These are phyloP conservation scores for Epistrophella euchroma DNA, from an alignment of 2,888 invertebrate genomes.

Conservation along the genomic window DNA sequence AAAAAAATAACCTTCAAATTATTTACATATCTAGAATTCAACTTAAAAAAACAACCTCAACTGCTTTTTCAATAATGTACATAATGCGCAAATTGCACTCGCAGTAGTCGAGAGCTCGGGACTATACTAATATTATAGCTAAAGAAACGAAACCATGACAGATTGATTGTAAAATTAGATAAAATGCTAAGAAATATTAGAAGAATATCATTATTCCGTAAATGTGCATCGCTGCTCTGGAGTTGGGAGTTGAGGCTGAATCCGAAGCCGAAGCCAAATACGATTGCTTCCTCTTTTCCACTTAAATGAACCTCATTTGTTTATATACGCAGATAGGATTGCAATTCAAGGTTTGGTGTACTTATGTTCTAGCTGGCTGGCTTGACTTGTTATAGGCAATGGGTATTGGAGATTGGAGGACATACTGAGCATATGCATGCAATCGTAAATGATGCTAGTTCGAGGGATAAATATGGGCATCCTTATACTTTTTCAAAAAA, in stretches of 20 bases:
- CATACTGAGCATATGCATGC: constrained; percentile 21
- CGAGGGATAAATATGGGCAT: constrained; percentile 56
- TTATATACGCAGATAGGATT: constrained; percentile 26
- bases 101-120: neutral
- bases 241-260: neutral
- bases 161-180: constrained; percentile 74
- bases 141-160: constrained; percentile 70
- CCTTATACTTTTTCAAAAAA: constrained; percentile 35
- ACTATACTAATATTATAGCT: constrained; percentile 56
- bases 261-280: neutral
- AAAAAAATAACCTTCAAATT: neutral
- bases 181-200: constrained; percentile 76
- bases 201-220: constrained; percentile 76
- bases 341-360: constrained; percentile 17
- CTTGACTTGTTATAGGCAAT: constrained; percentile 16
- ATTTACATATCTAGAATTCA: constrained; percentile 18
- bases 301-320: constrained; percentile 74
- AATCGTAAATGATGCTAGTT: constrained; percentile 21
- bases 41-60: constrained; percentile 15
- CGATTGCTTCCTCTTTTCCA: constrained; percentile 73
- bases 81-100: constrained; percentile 66
- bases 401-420: neutral
- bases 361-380: neutral
- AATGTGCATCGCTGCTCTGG: constrained; percentile 60
- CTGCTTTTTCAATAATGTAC: constrained; percentile 57